phyloP scores from a whole-genome alignment of 2,888 invertebrate genomes.

The Eilema griseolum region DNA sequence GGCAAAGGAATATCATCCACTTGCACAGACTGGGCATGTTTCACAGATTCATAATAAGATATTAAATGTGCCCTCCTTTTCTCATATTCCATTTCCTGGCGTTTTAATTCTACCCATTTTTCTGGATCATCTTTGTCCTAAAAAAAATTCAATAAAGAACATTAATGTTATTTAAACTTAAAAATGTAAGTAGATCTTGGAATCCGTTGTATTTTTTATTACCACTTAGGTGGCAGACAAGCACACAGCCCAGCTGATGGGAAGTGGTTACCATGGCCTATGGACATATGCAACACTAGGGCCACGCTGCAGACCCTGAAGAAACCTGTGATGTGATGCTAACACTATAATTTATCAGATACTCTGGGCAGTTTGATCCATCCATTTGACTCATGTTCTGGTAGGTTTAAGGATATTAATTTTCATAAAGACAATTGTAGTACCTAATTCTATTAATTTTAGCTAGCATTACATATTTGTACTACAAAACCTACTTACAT shows the following conservation, averaged over 20 bases:
- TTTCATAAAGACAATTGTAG: no score
- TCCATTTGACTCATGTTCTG: neutral
- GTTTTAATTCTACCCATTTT: slow-evolving; percentile 96
- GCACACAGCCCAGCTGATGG: no score
- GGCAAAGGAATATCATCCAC: slow-evolving; percentile 98
- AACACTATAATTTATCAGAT: neutral
- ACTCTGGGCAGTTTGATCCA: neutral
- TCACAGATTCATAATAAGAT: slow-evolving; percentile 97
- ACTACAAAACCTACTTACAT: slow-evolving; percentile 91
- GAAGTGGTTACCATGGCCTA: no score
- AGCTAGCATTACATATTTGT: neutral
- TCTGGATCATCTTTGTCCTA: slow-evolving; percentile 98
- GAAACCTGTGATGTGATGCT: no score
- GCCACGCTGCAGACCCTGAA: no score
- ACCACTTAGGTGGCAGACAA: no score
- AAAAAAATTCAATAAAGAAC: neutral
- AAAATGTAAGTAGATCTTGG: no score
- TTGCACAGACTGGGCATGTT: slow-evolving; percentile 97
- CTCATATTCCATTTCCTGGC: slow-evolving; percentile 97
- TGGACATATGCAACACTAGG: no score
- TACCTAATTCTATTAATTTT: no score
- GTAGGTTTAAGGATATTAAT: no score
- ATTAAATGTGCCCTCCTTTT: slow-evolving; percentile 94
- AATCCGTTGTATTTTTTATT: no score
- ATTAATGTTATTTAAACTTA: neutral